Conservation (phyloP, 2,113 vertebrate species). For the Myxocyprinus asiaticus region DNA sequence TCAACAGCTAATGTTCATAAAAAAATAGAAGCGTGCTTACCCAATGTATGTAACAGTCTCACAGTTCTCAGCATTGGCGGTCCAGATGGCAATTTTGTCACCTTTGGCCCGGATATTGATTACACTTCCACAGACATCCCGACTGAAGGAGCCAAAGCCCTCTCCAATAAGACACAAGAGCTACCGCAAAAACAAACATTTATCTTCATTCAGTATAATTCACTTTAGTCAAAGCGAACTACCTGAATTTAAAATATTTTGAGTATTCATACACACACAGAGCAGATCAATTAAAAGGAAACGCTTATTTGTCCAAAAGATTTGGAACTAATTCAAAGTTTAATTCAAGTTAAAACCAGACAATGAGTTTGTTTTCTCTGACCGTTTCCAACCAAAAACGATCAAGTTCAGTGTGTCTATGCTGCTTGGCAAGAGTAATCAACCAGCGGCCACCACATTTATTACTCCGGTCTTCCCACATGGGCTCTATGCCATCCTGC, state of each 20-base stretch:
- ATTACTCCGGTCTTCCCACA: constrained; percentile 87
- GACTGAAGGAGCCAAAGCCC: constrained; percentile 75
- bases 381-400: constrained; percentile 86
- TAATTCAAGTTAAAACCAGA: too few relatives aligned
- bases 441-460: constrained; percentile 86
- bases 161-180: constrained; percentile 85
- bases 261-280: too few relatives aligned
- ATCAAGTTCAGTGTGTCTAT: constrained; percentile 80
- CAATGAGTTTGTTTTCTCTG: constrained; percentile 47
- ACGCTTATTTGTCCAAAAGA: too few relatives aligned
- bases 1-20: neutral
- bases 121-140: constrained; percentile 82
- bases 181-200: constrained; percentile 54
- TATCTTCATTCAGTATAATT: neutral
- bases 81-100: constrained; percentile 88
- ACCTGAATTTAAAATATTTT: too few relatives aligned
- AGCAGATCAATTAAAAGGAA: too few relatives aligned
- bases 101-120: constrained; percentile 84
- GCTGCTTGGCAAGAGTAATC: constrained; percentile 83
- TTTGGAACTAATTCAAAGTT: too few relatives aligned
- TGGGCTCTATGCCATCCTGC: constrained; percentile 85
- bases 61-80: constrained; percentile 78
- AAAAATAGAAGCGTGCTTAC: constrained; percentile 58
- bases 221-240: too few relatives aligned
- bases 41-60: constrained; percentile 80